Percentiles rank a stretch among this genome's conserved stretches.
Conservation (phyloP, 2,888 invertebrate species). For the Dastarcus helophoroides region DNA sequence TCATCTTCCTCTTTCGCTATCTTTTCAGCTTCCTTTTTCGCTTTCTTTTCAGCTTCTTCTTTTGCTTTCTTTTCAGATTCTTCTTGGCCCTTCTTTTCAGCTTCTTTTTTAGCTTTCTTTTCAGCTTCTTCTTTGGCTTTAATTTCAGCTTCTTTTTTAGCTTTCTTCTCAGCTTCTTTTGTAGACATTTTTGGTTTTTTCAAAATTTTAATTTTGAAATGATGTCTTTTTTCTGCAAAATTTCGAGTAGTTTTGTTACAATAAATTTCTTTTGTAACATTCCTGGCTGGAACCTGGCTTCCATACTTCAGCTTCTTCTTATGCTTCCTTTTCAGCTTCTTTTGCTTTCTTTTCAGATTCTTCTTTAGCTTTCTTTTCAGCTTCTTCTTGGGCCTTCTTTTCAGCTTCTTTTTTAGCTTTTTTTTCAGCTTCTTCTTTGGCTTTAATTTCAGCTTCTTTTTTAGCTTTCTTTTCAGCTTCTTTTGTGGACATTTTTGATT, state of each 20-base stretch:
- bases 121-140: slow-evolving; percentile 3
- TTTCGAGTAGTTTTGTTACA: no score
- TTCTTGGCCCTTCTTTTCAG: slow-evolving; percentile 1
- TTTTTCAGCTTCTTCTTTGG: slow-evolving; percentile 6
- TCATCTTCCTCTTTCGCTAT: slow-evolving; percentile 6
- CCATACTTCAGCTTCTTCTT: background rate
- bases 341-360: slow-evolving; percentile 7
- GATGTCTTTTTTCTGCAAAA: no score
- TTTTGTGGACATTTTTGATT: background rate
- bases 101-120: slow-evolving; percentile 2
- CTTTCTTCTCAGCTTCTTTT: slow-evolving; percentile 3
- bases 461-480: slow-evolving; percentile 8
- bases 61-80: slow-evolving; percentile 6
- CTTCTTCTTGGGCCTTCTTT: slow-evolving; percentile 8
- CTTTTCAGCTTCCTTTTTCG: slow-evolving; percentile 9
- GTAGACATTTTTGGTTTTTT: background rate
- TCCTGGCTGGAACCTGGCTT: no score
- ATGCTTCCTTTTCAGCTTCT: slow-evolving; percentile 13
- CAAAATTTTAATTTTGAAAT: no score
- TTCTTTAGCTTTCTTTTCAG: slow-evolving; percentile 8
- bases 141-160: no score
- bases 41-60: slow-evolving; percentile 4
- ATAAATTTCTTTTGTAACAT: no score
- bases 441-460: slow-evolving; percentile 4
- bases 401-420: slow-evolving; percentile 12